Conservation (phyloP, 1,140 invertebrate genomes). For the Linepithema humile region DNA sequence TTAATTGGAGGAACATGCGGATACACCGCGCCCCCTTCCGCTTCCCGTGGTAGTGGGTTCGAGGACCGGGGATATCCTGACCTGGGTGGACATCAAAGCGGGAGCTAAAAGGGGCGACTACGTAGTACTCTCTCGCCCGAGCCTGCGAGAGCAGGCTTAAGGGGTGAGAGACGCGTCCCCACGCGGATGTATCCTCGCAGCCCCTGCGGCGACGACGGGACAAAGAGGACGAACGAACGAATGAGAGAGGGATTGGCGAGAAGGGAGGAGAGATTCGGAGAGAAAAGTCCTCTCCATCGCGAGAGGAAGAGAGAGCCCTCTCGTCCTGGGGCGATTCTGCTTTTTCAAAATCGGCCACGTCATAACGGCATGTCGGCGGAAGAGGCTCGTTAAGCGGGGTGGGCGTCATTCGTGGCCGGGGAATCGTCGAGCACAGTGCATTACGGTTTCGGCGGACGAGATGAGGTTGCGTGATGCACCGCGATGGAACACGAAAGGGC, state of each 20-base stretch:
- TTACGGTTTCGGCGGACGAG: neutral
- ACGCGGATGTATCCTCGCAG: constrained; percentile 58
- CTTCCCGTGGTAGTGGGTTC: constrained; percentile 10
- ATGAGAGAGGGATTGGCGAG: constrained; percentile 7
- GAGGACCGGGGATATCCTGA: constrained; percentile 66
- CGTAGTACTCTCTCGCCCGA: constrained; percentile 25
- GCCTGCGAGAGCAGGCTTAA: constrained; percentile 55
- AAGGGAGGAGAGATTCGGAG: constrained; percentile 13
- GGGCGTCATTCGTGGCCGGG: neutral
- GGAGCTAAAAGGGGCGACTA: constrained; percentile 67
- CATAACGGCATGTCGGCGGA: constrained; percentile 26
- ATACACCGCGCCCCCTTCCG: constrained; percentile 56
- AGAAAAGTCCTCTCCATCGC: constrained; percentile 25
- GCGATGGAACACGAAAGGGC: neutral
- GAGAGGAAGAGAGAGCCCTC: constrained; percentile 15
- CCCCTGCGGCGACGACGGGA: constrained; percentile 33
- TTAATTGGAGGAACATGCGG: constrained; percentile 68
- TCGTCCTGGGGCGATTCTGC: neutral
- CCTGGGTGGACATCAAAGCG: constrained; percentile 73
- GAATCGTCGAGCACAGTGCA: neutral
- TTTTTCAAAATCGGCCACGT: constrained; percentile 47
- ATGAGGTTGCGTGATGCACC: neutral
- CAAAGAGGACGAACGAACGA: constrained; percentile 41
- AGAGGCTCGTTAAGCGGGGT: constrained; percentile 27
- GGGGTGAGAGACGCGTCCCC: constrained; percentile 65